Evolutionary conservation across 2,113 vertebrate genomes (phyloP).

Genomic region (Hyperoodon ampullatus): DNA sequence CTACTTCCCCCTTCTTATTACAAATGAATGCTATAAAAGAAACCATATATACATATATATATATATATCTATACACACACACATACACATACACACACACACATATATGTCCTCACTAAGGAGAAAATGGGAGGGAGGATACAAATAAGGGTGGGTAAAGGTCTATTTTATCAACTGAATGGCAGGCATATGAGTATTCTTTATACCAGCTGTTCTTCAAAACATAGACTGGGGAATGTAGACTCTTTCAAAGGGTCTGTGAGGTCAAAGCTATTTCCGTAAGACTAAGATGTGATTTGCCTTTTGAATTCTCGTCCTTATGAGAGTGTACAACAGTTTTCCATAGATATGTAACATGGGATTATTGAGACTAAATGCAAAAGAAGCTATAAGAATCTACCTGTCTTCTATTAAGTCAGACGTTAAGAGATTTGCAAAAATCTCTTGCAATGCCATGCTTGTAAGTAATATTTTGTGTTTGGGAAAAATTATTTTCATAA

Average conservation of each 20-base stretch:
- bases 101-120: background rate
- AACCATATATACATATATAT: too few species aligned
- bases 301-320: background rate
- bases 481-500: slow-evolving; percentile 14
- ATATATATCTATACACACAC: too few species aligned
- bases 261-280: background rate
- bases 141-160: background rate
- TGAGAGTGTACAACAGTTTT: background rate
- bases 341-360: background rate
- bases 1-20: slow-evolving; percentile 77
- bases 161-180: background rate
- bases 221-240: background rate
- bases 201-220: background rate
- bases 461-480: background rate
- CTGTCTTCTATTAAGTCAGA: background rate
- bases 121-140: background rate
- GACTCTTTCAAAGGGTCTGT: background rate
- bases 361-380: background rate
- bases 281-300: background rate
- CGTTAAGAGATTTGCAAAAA: background rate
- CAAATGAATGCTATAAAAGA: slow-evolving; percentile 31
- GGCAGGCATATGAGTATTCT: background rate
- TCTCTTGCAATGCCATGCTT: background rate
- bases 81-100: too few species aligned
- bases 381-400: background rate